phyloP scores from a whole-genome alignment of 2,113 vertebrate genomes.

The Fregetta grallaria region DNA sequence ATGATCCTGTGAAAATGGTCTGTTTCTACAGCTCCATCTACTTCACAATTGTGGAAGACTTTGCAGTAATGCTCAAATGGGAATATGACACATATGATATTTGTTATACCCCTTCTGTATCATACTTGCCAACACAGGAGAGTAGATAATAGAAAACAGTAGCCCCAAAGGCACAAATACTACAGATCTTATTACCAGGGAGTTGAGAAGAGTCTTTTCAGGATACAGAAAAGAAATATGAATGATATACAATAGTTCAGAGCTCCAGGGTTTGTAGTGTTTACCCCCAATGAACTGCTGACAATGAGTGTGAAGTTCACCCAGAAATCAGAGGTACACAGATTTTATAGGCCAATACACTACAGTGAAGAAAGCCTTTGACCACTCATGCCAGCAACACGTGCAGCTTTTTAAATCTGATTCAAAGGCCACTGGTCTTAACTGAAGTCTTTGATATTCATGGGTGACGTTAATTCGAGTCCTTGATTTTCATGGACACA shows the following conservation, averaged over 20 bases:
- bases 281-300: neutral
- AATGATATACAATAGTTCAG: neutral
- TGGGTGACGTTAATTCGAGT: neutral
- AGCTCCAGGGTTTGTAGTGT: neutral
- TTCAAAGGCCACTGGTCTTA: neutral
- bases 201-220: neutral
- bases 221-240: neutral
- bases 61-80: neutral
- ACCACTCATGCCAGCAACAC: neutral
- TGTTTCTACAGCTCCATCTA: neutral
- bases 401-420: neutral
- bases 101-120: neutral
- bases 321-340: neutral
- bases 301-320: neutral
- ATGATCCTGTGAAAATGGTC: neutral
- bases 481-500: neutral
- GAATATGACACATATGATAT: neutral
- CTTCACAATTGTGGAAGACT: neutral
- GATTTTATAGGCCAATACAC: neutral
- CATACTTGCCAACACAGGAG: neutral
- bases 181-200: neutral
- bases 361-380: neutral
- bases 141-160: neutral
- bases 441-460: neutral
- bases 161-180: neutral